phyloP scores from a whole-genome alignment of 2,888 invertebrate genomes.

The Lottia gigantea region DNA sequence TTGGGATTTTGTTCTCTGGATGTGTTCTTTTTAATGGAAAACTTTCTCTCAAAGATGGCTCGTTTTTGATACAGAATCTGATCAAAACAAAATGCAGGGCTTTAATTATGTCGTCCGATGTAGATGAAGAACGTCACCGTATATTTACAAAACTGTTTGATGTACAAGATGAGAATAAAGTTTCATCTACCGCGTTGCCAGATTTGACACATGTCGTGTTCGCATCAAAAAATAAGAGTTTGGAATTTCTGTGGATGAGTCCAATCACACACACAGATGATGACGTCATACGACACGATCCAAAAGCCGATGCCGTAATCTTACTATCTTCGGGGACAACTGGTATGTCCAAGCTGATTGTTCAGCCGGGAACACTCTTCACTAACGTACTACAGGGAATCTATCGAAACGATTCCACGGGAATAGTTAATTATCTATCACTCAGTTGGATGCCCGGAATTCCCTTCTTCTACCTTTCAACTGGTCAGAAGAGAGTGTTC shows the following conservation, averaged over 20 bases:
- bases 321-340: not conserved
- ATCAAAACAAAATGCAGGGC: not conserved
- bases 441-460: not conserved
- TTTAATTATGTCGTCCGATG: not conserved
- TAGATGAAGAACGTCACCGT: not conserved
- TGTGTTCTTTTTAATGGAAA: not conserved
- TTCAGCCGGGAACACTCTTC: too few relatives aligned
- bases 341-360: not conserved
- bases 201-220: not conserved
- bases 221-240: too few relatives aligned
- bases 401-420: too few relatives aligned
- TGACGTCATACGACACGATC: too few relatives aligned
- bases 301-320: not conserved
- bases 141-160: not conserved
- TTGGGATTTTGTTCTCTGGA: not conserved
- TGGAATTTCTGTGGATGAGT: too few relatives aligned
- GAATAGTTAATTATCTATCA: too few relatives aligned
- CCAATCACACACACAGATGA: too few relatives aligned
- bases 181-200: not conserved
- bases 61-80: not conserved
- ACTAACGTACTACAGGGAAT: too few relatives aligned
- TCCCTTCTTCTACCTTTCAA: not conserved
- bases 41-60: not conserved
- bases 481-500: not conserved
- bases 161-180: not conserved